Evolutionary conservation across 2,797 vertebrate genomes (phyloP).

Genomic region (Chiloscyllium punctatum): DNA sequence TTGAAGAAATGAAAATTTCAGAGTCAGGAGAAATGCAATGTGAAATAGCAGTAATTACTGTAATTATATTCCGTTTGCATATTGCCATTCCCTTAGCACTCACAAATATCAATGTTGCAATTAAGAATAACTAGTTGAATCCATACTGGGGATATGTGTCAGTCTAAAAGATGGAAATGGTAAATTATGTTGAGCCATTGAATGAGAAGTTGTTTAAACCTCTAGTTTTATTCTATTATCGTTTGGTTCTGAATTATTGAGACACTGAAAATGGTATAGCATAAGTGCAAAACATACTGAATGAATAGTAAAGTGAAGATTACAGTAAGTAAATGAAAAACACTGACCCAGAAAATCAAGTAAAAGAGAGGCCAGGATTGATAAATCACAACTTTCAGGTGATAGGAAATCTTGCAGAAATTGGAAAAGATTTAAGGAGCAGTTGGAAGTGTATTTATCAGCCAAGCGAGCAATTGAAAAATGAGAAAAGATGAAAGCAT

Average conservation of each 20-base stretch:
- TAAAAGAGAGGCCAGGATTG: slow-evolving; percentile 13
- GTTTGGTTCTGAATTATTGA: not conserved
- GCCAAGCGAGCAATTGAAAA: not conserved
- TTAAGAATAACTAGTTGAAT: not conserved
- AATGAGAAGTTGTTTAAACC: slow-evolving; percentile 17
- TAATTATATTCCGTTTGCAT: not conserved
- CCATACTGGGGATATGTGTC: not conserved
- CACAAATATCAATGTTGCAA: not conserved
- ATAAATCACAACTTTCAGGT: not conserved
- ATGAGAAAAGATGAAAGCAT: not conserved
- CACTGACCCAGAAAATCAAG: not conserved
- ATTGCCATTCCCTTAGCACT: not conserved
- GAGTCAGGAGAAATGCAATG: not conserved
- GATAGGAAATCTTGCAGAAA: not conserved
- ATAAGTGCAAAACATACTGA: not conserved
- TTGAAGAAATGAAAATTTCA: not conserved
- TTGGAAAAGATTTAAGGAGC: not conserved
- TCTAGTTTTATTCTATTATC: not conserved
- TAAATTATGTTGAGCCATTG: not conserved
- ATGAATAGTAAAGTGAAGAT: not conserved
- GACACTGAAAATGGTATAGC: not conserved
- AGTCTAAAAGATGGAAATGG: not conserved
- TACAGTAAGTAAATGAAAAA: slow-evolving; percentile 11
- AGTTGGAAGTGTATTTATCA: not conserved
- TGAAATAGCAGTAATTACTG: not conserved